These are phyloP conservation scores for Panorpa germanica DNA, from an alignment of 2,888 invertebrate species.

Conservation along the genomic window DNA sequence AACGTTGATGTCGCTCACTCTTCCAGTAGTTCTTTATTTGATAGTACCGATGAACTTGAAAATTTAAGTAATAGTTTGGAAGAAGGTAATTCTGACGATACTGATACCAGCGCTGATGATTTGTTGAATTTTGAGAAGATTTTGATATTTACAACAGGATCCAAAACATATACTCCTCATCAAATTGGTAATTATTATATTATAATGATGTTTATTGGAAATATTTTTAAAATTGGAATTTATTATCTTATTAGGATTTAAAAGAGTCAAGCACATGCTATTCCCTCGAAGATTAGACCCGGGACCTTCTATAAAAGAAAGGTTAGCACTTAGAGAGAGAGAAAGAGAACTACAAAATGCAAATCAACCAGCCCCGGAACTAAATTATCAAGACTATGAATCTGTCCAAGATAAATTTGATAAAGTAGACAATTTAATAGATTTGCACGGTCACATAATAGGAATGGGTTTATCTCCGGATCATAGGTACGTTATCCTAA, in stretches of 20 bases:
- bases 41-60: too few relatives aligned
- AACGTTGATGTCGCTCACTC: too few relatives aligned
- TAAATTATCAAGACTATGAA: slow-evolving; percentile 47
- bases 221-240: too few relatives aligned
- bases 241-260: too few relatives aligned
- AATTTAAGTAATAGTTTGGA: too few relatives aligned
- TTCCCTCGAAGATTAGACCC: slow-evolving; percentile 49
- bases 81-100: slow-evolving; percentile 23
- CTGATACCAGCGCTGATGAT: slow-evolving; percentile 30
- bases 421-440: slow-evolving; percentile 59
- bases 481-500: slow-evolving; percentile 31
- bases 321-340: slow-evolving; percentile 36
- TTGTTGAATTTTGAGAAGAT: slow-evolving; percentile 41
- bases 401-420: slow-evolving; percentile 50
- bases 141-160: slow-evolving; percentile 68
- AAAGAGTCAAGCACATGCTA: slow-evolving; percentile 46
- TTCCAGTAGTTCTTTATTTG: too few relatives aligned
- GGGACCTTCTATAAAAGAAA: slow-evolving; percentile 45
- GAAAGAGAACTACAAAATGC: slow-evolving; percentile 25
- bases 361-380: slow-evolving; percentile 29
- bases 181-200: slow-evolving; percentile 58
- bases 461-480: slow-evolving; percentile 76
- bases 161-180: slow-evolving; percentile 69
- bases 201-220: too few relatives aligned
- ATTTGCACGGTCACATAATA: slow-evolving; percentile 70